Evolutionary conservation across 2,113 vertebrate genomes (phyloP), one percentile per base, ranked within the genome.

Genomic region (Butorides virescens): DNA sequence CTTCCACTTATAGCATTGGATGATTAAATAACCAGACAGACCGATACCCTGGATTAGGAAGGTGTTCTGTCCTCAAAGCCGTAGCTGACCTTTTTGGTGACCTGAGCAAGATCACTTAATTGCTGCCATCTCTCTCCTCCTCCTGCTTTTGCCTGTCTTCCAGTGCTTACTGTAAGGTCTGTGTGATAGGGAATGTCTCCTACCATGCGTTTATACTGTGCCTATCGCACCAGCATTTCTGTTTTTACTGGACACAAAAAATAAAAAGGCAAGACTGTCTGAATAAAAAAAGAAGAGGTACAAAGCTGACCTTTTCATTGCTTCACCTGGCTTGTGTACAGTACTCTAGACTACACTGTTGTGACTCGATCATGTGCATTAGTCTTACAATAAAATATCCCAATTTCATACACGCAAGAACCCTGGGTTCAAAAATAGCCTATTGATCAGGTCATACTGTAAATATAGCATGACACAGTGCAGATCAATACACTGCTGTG

Each of bases 371-470:
- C 25, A 1, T 9, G 49, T 70, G 74, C 56, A 46, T 90, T 82
- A 92, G n/a, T 75, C 66, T 83, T 70, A 90, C 88, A 95, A 72
- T 91, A 75, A 94, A 95, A 95, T 52, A 75, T 25, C 86, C 70
- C 44, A 30, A 62, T 81, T 92, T 81, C 76, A 93, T 29, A 86
- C 63, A 7, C 75, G 49, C 15, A 56, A 79, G 86, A 94, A 34
- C 49, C 6, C 9, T 59, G 36, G 70, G 71, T 55, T 97, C 93
- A 95, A 79, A 95, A 96, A 93, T 32, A 88, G 67, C 77, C 23
- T 88, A 95, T 96, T 42, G 96, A 97, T 97, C 93, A 95, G 53
- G 63, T n/a, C 3, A 17, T 44, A 75, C n/a, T 94, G n/a, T n/a
- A n/a, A n/a, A n/a, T n/a, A n/a, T n/a, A n/a, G n/a, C n/a, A n/a